Base-by-base conservation (phyloP, 1,140 invertebrate species). In the Dysdera silvatica region DNA sequence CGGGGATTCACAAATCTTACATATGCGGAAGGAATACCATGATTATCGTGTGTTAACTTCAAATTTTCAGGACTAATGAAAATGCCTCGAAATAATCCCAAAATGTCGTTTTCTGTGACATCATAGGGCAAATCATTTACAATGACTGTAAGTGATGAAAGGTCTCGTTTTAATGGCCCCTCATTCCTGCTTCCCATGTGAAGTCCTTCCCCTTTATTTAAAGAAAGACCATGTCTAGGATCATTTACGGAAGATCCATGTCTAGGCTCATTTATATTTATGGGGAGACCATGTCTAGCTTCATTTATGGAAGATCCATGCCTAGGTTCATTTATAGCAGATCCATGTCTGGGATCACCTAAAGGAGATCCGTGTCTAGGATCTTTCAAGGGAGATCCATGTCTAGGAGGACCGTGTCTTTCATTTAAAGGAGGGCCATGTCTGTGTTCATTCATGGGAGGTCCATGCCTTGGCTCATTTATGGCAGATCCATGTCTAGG, bases 21-120 rank as follows among this genome's bases (percentile, higher is more conserved):
- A 71, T 84, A 91, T 10, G 85, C 89, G 24, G 86, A 83, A 1
- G 90, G 90, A 0, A 84, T 86, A 10, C 91, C 90, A 66, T 84
- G 81, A 14, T 83, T 82, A 68, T 92, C 87, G 71, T 86, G 88
- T 8, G 90, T 84, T 67, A 95, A 80, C 75, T 93, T 93, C 31
- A 95, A 82, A 4, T 89, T 88, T 70, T 87, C 85, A 63, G 86
- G 86, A 10, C 85, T 83, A 37, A 95, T 89, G 69, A 84, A 83
- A 52, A 86, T 81, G 8, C 84, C 84, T 5, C 82, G 80, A 72
- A 95, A 94, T 63, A 92, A 87, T 53, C 85, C 82, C 12, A 88
- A 78, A 0, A 95, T 77, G 70, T 93, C 89, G 60, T 80, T 83
- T 18, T 80, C 74, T 1, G 82, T 82, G 72, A 87, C 82, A 47